phyloP scores from a whole-genome alignment of 2,797 vertebrate species.

The Cyclura pinguis region DNA sequence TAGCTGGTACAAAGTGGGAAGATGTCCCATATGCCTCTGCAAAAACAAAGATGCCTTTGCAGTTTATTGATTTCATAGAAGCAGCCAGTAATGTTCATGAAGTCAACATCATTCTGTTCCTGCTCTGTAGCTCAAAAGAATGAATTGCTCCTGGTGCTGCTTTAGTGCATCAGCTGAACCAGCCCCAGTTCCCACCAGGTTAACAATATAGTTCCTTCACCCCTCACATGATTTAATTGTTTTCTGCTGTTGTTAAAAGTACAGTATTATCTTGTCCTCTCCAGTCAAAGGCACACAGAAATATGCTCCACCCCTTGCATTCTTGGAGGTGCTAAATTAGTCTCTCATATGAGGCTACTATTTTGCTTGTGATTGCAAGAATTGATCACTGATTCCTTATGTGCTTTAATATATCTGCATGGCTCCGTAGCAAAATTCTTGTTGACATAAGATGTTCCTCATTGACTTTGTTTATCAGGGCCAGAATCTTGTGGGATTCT shows the following conservation, averaged over 20 bases:
- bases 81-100: background rate
- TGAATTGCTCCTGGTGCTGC: background rate
- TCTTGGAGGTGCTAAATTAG: background rate
- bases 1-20: background rate
- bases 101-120: background rate
- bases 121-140: background rate
- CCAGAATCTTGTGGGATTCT: background rate
- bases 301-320: background rate
- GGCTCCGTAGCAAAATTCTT: background rate
- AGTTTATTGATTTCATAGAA: background rate
- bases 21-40: background rate
- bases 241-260: background rate
- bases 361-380: slow-evolving; percentile 3
- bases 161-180: background rate
- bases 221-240: background rate
- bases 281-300: background rate
- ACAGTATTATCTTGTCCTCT: background rate
- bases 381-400: slow-evolving; percentile 9
- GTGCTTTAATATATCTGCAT: background rate
- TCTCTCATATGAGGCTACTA: background rate
- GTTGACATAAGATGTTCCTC: background rate
- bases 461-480: background rate
- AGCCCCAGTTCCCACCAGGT: background rate
- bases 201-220: background rate
- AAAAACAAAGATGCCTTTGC: background rate